phyloP scores from a whole-genome alignment of 2,113 vertebrate species.

The Mastomys coucha region DNA sequence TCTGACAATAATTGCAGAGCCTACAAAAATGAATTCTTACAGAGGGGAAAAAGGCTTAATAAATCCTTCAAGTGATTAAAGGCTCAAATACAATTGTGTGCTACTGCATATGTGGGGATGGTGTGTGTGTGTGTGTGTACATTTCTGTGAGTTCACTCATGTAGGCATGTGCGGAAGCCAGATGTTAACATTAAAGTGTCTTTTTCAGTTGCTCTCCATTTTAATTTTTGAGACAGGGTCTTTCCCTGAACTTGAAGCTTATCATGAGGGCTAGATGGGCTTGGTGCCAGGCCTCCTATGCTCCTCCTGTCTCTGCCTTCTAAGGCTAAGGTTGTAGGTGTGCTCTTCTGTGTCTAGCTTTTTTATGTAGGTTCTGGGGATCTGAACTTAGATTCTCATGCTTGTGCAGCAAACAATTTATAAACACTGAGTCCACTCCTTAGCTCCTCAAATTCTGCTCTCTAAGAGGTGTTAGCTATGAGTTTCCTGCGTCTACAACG shows the following conservation, averaged over 20 bases:
- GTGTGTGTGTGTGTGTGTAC: not conserved
- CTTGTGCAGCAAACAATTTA: not conserved
- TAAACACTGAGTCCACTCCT: not conserved
- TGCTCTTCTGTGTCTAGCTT: not conserved
- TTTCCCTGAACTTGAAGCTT: not conserved
- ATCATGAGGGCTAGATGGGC: not conserved
- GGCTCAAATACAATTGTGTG: not conserved
- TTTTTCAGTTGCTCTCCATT: not conserved
- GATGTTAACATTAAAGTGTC: not conserved
- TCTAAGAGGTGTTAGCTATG: not conserved
- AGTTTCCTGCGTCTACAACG: not conserved
- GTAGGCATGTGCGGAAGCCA: not conserved
- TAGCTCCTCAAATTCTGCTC: not conserved
- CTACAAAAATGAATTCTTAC: not conserved
- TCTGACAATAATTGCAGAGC: conserved; percentile 3
- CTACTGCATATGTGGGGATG: too few relatives aligned
- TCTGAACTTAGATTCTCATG: not conserved
- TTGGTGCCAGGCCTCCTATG: not conserved
- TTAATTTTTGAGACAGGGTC: not conserved
- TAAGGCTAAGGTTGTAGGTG: too few relatives aligned
- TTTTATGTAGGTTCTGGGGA: not conserved
- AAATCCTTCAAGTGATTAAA: conserved; percentile 1
- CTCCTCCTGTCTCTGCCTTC: too few relatives aligned
- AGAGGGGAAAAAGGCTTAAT: not conserved
- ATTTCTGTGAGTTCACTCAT: not conserved